Base-by-base conservation (phyloP, 2,888 invertebrate genomes). In the Colletes collaris region DNA sequence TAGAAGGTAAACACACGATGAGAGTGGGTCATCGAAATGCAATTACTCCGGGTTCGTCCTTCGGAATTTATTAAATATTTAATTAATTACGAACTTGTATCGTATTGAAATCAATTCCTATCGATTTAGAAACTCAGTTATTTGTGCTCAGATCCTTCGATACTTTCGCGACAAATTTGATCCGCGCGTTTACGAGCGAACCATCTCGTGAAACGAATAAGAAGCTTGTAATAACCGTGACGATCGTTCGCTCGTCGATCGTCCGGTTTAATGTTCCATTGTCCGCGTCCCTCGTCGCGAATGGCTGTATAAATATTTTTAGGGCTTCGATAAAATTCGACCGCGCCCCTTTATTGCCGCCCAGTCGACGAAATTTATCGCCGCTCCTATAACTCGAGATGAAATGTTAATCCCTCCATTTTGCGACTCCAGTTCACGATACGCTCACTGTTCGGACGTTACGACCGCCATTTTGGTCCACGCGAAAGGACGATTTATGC, bases 221-320 rank as follows among this genome's bases (percentile, higher is more conserved):
- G 50, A 50, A 19, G 16, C 16, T 16, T 49, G 56, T 16, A 67
- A 67, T 67, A 58, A 67, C 67, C 13, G 56, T 35, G 67, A 44
- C 16, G 58, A 55, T 67, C 55, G 67, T 67, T 58, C 67, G 49
- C 13, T 49, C 56, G 37, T 7, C 49, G 67, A 50, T 58, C 67
- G 67, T 16, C 11, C 58, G 27, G 11, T 49, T 67, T 67, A 67
- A 58, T 58, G 44, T 49, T 53, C 35, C 37, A 35, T 50, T 59
- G 49, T 59, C 50, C 49, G 37, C 16, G 35, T 50, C 13, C 37
- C 27, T 49, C 8, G 49, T 37, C 37, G 35, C 49, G 49, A 37
- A 37, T 50, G 37, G 40, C 35, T 49, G 19, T 50, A 50, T 49
- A 68, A 59, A 68, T 68, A 68, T 68, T 68, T 59, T 68, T 68